Evolutionary conservation across 1,140 invertebrate genomes (phyloP), one percentile per base, ranked within the genome.

Genomic region (Achroia grisella): DNA sequence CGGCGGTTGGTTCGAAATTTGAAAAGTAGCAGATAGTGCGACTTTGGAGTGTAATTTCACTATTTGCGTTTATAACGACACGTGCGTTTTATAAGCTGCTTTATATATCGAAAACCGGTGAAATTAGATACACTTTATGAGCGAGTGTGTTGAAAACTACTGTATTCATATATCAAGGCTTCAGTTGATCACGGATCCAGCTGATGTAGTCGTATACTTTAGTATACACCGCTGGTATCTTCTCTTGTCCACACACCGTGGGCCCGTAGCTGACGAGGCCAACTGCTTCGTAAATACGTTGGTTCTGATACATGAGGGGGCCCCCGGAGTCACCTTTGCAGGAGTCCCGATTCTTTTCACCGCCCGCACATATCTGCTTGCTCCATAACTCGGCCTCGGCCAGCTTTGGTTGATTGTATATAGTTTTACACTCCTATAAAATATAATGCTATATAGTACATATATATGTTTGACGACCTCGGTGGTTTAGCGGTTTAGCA

Each of bases 191-290:
- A 4, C 61, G 39, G 41, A 90, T 89, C 90, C 90, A 91, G 2
- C 79, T 57, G 10, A 86, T 41, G 49, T 90, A 91, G 35, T 79
- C 60, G 35, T 69, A 77, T 4, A 91, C 87, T 52, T 86, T 88
- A 1, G 89, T 90, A 55, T 92, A 91, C 4, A 92, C 87, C 1
- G 89, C 90, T 0, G 90, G 89, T n/a, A 87, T 71, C 37, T 85
- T 84, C 23, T 81, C 64, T 1, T 71, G 49, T 0, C 88, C 90
- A 61, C 91, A 91, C 0, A 72, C 72, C 0, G 73, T 78, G 0
- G 87, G 78, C 4, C 91, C 90, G 66, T 88, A 91, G 56, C 89
- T 91, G 4, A 91, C 89, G 3, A 91, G 71, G 6, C 90, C 90
- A n/a, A 77, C 52, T 0, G 74, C 47, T 33, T 71, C 65, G 52